Evolutionary conservation across 2,888 invertebrate species (phyloP).

Genomic region (Hypercompe scribonia): DNA sequence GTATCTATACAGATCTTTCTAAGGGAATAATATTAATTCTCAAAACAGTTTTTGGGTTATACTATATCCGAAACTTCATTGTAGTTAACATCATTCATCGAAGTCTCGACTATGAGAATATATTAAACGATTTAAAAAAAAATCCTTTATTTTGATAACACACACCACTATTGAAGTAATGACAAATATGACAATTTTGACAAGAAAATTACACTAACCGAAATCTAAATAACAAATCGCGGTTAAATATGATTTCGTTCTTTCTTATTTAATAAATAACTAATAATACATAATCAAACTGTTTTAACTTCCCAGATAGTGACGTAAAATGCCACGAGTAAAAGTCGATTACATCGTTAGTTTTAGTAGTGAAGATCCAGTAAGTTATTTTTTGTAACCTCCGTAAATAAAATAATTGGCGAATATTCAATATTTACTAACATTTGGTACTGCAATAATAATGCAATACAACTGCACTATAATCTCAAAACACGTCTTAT

Average conservation of each 20-base stretch:
- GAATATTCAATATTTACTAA: background rate
- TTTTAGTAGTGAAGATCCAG: conserved; percentile 92
- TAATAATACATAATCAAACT: background rate
- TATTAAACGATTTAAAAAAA: too few species aligned
- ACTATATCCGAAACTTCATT: too few species aligned
- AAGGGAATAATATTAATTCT: too few species aligned
- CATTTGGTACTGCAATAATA: background rate
- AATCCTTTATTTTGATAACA: too few species aligned
- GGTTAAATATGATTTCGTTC: background rate
- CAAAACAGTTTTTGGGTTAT: too few species aligned
- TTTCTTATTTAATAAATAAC: background rate
- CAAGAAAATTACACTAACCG: background rate
- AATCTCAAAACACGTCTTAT: background rate
- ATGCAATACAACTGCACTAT: background rate
- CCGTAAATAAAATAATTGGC: background rate
- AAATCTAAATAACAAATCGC: background rate
- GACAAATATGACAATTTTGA: background rate
- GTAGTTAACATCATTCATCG: too few species aligned
- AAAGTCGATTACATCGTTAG: conserved; percentile 90
- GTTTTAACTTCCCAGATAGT: background rate
- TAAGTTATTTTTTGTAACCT: conserved; percentile 72
- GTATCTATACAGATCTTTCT: too few species aligned
- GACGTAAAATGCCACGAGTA: conserved; percentile 88
- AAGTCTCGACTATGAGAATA: too few species aligned
- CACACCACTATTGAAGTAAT: background rate